phyloP scores from a whole-genome alignment of 2,113 vertebrate genomes.

The Lichenostomus cassidix region DNA sequence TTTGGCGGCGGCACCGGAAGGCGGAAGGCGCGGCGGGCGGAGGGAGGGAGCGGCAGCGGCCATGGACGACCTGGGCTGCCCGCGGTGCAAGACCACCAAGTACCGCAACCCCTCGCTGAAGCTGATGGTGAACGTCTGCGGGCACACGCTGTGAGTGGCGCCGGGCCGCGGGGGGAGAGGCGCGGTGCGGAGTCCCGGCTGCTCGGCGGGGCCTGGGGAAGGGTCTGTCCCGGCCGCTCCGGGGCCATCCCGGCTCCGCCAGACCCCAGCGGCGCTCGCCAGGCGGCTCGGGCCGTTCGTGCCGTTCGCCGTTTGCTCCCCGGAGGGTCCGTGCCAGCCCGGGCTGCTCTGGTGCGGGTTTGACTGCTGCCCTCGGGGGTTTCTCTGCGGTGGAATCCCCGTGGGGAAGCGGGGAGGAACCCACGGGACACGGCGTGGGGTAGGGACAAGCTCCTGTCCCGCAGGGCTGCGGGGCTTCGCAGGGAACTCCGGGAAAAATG shows the following conservation, averaged over 20 bases:
- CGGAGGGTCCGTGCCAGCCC: not conserved
- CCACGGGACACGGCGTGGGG: fast-evolving
- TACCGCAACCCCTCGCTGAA: slow-evolving; percentile 95
- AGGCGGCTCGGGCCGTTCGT: not conserved
- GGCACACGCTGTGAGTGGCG: slow-evolving; percentile 94
- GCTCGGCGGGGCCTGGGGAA: not conserved
- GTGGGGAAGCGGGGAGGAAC: too few relatives aligned
- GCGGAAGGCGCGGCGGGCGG: not conserved
- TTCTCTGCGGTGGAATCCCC: fast-evolving
- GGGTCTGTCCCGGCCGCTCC: too few relatives aligned
- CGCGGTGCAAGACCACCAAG: slow-evolving; percentile 96
- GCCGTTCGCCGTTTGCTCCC: too few relatives aligned
- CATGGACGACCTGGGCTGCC: slow-evolving; percentile 95
- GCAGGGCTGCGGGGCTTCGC: too few relatives aligned
- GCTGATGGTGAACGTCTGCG: slow-evolving; percentile 97
- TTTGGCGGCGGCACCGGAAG: not conserved
- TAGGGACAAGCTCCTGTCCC: not conserved
- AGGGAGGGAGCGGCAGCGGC: not conserved
- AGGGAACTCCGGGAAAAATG: fast-evolving
- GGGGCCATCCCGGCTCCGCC: not conserved
- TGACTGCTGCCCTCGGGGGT: not conserved
- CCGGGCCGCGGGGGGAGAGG: not conserved
- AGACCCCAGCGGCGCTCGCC: not conserved
- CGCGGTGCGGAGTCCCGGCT: not conserved
- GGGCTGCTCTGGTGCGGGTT: not conserved